Evolutionary conservation across 2,113 vertebrate genomes (phyloP), one percentile per base, ranked within the genome.

Genomic region (Xyliphius kryptos): DNA sequence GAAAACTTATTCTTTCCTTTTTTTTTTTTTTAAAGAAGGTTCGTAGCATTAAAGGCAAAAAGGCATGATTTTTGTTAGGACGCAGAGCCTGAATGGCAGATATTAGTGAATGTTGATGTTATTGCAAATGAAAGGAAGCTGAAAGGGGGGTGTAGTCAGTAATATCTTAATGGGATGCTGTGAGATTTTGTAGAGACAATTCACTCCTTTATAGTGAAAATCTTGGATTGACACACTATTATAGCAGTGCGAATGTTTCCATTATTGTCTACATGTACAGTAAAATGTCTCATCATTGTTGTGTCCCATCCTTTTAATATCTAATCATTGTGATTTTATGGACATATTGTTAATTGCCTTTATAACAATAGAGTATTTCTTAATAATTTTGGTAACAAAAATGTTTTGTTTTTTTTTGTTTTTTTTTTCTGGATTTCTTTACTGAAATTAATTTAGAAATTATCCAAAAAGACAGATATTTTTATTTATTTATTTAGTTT

Each of bases 11-110:
- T 43, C 40, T 44, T 58, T 58, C 20, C 50, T 58, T 47, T 63
- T 65, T 70, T 67, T 71, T n/a, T n/a, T n/a, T n/a, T n/a, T n/a
- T n/a, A 67, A 48, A 49, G 50, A 61, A 73, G 36, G 17, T 54
- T 53, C 54, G 56, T 60, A 14, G 36, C 10, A 56, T 58, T 6
- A 40, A 54, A 56, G 15, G 37, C 43, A 37, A 9, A 12, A 36
- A 48, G 41, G 5, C 50, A 47, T 15, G 22, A 48, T 20, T 47
- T 62, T 56, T 56, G 47, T 38, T 63, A 63, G 68, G 37, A 41
- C 21, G 13, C 12, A 9, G 54, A 56, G 36, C 37, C 37, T 21
- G 12, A 20, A 43, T 21, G 17, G 1, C 37, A 43, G 37, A 26
- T 56, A 41, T 58, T 15, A 10, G 14, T 43, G 55, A 41, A 8